Evolutionary conservation across 37 sponge, comb jelly and placozoan genomes (phyloP).

Genomic region (Ephydatia muelleri): DNA sequence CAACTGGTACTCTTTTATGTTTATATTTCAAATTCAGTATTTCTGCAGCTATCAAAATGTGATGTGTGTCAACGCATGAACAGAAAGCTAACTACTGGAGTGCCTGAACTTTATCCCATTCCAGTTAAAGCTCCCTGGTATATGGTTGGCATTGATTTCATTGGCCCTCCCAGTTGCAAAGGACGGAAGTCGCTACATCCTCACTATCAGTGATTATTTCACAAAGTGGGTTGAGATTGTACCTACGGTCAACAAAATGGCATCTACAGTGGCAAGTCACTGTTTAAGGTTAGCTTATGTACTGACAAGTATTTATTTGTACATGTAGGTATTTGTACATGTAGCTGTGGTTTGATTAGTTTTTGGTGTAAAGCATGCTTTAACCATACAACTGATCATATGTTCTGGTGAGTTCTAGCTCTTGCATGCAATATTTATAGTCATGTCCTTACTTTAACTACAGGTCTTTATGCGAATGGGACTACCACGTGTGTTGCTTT

Average conservation of each 20-base stretch:
- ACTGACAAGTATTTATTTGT: too few relatives aligned
- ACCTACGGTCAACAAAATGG: constrained; percentile 45
- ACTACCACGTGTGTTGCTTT: constrained; percentile 46
- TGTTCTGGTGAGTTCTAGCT: too few relatives aligned
- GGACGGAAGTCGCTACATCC: constrained; percentile 45
- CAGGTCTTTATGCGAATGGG: constrained; percentile 75
- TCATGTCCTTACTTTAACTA: too few relatives aligned
- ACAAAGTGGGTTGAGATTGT: constrained; percentile 68
- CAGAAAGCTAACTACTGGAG: constrained; percentile 46
- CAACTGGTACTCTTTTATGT: too few relatives aligned
- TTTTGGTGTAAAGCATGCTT: too few relatives aligned
- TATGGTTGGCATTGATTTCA: constrained; percentile 66
- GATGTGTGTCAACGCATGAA: constrained; percentile 67
- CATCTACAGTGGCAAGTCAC: constrained; percentile 47
- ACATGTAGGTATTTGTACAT: too few relatives aligned
- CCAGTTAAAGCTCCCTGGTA: constrained; percentile 59
- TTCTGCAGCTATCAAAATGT: constrained; percentile 44
- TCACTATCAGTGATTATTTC: too few relatives aligned
- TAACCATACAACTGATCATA: too few relatives aligned
- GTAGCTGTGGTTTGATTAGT: too few relatives aligned
- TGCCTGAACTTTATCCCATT: constrained; percentile 57
- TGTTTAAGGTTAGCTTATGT: constrained; percentile 47
- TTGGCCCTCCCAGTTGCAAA: constrained; percentile 44
- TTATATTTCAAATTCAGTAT: too few relatives aligned
- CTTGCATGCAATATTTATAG: too few relatives aligned